phyloP scores from a whole-genome alignment of 2,797 vertebrate genomes.

The Sciaenops ocellatus region DNA sequence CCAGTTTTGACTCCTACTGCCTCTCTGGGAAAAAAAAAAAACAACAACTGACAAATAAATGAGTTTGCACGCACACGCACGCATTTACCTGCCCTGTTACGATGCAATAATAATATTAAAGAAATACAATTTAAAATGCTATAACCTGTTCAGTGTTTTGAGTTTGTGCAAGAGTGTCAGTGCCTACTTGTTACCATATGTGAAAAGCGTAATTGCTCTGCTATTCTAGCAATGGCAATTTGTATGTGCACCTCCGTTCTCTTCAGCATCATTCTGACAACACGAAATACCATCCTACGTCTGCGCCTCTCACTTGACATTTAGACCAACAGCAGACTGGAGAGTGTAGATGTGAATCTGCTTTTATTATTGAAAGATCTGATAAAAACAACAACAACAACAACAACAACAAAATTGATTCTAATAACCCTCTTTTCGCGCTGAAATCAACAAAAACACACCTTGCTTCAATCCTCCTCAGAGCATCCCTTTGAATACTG shows the following conservation, averaged over 20 bases:
- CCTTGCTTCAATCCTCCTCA: background rate
- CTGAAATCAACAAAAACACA: slow-evolving; percentile 5
- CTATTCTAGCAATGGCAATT: slow-evolving; percentile 14
- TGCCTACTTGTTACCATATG: background rate
- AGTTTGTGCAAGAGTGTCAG: background rate
- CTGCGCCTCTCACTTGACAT: slow-evolving; percentile 65
- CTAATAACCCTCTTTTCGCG: slow-evolving; percentile 17
- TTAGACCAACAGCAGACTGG: slow-evolving; percentile 45
- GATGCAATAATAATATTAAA: slow-evolving; percentile 7
- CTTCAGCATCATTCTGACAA: slow-evolving; percentile 44
- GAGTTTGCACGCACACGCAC: background rate
- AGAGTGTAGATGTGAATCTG: slow-evolving; percentile 41
- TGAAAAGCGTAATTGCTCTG: background rate
- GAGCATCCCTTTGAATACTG: slow-evolving; percentile 3
- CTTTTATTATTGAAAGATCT: slow-evolving; percentile 45
- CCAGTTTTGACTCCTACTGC: slow-evolving; percentile 3
- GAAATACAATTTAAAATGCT: background rate
- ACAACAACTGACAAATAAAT: slow-evolving; percentile 10
- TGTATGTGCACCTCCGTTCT: slow-evolving; percentile 43
- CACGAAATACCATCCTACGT: slow-evolving; percentile 58
- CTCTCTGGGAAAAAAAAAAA: slow-evolving; percentile 3
- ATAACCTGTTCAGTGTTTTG: background rate
- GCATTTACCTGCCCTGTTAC: background rate
- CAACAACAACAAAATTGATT: slow-evolving; percentile 24
- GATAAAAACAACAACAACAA: slow-evolving; percentile 10